Percentiles rank a stretch among this genome's conserved stretches.
These are phyloP conservation scores for Hemithea aestivaria DNA, from an alignment of 2,888 invertebrate genomes.

Conservation along the genomic window DNA sequence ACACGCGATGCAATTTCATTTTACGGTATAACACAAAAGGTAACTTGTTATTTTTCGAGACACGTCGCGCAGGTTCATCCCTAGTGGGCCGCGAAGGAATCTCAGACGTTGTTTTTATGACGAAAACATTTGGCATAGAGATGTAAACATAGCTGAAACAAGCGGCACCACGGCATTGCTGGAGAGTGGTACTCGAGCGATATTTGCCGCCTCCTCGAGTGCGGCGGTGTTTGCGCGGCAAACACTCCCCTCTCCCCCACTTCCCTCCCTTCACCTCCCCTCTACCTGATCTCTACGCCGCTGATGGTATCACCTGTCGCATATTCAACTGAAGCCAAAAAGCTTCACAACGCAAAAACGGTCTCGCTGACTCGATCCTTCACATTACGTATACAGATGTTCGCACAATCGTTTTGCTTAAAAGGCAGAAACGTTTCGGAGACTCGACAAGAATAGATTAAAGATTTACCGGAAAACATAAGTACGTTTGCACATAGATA, in stretches of 20 bases:
- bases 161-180: slow-evolving; percentile 41
- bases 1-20: no score
- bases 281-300: slow-evolving; percentile 14
- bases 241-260: slow-evolving; percentile 38
- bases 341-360: slow-evolving; percentile 16
- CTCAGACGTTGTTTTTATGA: slow-evolving; percentile 33
- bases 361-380: slow-evolving; percentile 9
- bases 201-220: slow-evolving; percentile 63
- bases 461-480: no score
- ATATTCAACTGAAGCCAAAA: slow-evolving; percentile 16
- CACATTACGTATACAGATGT: slow-evolving; percentile 7
- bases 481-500: no score
- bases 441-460: no score
- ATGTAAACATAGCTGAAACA: slow-evolving; percentile 44
- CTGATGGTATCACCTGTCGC: slow-evolving; percentile 33
- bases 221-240: slow-evolving; percentile 59
- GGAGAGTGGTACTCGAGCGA: slow-evolving; percentile 57
- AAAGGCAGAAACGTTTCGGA: neutral
- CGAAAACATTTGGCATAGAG: slow-evolving; percentile 45
- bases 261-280: slow-evolving; percentile 9
- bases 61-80: no score
- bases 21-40: no score
- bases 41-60: no score
- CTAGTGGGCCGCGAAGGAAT: slow-evolving; percentile 12
- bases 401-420: slow-evolving; percentile 9